phyloP scores from a whole-genome alignment of 1,140 invertebrate genomes.

The Pseudomyrmex cubaensis region DNA sequence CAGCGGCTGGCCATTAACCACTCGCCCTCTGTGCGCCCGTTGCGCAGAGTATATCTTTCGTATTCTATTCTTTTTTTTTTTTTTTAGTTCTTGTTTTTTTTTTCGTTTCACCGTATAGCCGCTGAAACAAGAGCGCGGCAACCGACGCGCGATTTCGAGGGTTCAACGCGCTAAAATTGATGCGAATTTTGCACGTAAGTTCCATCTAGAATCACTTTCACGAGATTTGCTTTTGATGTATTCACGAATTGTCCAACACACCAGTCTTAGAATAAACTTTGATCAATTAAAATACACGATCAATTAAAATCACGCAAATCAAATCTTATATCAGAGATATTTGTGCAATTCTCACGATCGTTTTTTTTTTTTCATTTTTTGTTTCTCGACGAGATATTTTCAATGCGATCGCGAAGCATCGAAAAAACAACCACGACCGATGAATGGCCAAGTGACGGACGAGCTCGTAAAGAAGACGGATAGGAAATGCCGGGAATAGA shows the following conservation, averaged over 20 bases:
- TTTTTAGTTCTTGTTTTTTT: neutral
- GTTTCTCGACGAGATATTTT: constrained; percentile 44
- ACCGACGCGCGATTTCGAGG: constrained; percentile 20
- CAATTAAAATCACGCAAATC: too few relatives aligned
- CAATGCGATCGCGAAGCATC: neutral
- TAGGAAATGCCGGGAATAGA: constrained; percentile 63
- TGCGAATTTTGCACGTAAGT: neutral
- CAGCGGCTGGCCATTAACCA: constrained; percentile 67
- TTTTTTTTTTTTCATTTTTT: neutral
- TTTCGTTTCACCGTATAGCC: constrained; percentile 15
- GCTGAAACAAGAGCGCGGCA: neutral
- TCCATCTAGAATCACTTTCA: neutral
- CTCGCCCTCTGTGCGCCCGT: constrained; percentile 43
- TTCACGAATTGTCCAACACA: too few relatives aligned
- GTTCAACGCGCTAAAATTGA: constrained; percentile 20
- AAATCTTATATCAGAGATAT: too few relatives aligned
- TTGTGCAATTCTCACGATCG: too few relatives aligned
- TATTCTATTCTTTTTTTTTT: too few relatives aligned
- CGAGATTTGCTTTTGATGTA: neutral
- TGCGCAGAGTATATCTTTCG: constrained; percentile 15
- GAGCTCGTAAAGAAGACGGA: constrained; percentile 68
- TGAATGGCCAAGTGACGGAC: constrained; percentile 67
- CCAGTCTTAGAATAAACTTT: too few relatives aligned
- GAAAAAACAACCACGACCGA: constrained; percentile 22
- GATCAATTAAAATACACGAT: too few relatives aligned